These are phyloP conservation scores for Nipponia nippon DNA, from an alignment of 2,113 vertebrate genomes.

Conservation along the genomic window DNA sequence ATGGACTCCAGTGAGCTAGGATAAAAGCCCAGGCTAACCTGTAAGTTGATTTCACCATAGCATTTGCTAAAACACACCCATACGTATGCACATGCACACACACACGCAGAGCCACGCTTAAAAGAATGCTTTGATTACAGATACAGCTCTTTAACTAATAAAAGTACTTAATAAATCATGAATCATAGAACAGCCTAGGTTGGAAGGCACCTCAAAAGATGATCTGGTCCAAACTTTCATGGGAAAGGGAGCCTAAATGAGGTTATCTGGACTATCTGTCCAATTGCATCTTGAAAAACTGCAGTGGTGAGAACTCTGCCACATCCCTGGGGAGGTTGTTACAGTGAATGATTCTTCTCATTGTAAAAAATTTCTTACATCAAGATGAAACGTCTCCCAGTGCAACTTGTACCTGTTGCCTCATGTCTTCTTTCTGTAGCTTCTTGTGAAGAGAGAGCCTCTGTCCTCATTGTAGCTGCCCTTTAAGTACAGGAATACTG, in stretches of 20 bases:
- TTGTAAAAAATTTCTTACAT: neutral
- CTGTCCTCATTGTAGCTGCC: neutral
- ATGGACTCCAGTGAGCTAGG: neutral
- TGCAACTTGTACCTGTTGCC: accelerated
- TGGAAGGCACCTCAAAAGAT: neutral
- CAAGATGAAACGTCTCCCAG: neutral
- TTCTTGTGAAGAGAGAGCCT: neutral
- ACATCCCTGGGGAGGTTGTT: neutral
- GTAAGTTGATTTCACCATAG: neutral
- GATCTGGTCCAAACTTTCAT: neutral
- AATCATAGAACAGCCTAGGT: neutral
- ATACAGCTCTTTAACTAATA: neutral
- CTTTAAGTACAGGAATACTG: neutral
- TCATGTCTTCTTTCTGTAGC: neutral
- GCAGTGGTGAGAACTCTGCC: neutral
- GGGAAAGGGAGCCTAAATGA: neutral
- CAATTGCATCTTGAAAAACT: neutral
- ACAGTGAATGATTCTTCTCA: neutral
- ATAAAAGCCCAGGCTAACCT: neutral
- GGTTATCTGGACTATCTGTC: neutral
- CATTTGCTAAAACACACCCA: neutral
- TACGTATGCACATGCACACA: accelerated
- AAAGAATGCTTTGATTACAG: neutral
- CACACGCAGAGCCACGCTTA: neutral
- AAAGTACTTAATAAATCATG: neutral